Conservation (phyloP, 1,140 invertebrate species). For the Elymnias hypermnestra region DNA sequence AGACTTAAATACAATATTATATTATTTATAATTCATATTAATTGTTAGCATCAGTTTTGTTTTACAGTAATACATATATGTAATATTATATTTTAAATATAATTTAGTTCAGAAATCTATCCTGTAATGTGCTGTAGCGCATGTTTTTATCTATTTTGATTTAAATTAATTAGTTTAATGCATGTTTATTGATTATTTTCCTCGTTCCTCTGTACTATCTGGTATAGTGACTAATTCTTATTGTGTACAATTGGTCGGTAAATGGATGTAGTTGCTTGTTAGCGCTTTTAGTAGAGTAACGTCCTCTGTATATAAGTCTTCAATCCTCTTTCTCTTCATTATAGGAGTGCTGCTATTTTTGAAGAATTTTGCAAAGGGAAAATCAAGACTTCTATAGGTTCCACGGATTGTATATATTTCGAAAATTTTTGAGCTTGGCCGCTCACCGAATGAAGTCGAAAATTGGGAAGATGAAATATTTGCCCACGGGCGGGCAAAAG, state of each 20-base stretch:
- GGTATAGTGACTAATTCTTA: slow-evolving; percentile 12
- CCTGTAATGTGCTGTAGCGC: too few relatives aligned
- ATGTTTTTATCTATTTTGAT: not conserved
- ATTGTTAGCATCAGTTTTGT: too few relatives aligned
- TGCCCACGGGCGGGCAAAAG: slow-evolving; percentile 69
- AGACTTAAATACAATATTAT: too few relatives aligned
- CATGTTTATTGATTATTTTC: slow-evolving; percentile 12
- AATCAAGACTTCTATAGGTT: slow-evolving; percentile 9
- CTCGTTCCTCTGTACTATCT: slow-evolving; percentile 8
- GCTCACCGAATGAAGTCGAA: slow-evolving; percentile 68
- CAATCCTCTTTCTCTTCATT: slow-evolving; percentile 56
- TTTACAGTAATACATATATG: too few relatives aligned
- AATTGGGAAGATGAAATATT: slow-evolving; percentile 73
- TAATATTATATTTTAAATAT: too few relatives aligned
- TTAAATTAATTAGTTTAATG: not conserved
- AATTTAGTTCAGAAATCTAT: too few relatives aligned
- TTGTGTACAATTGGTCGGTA: not conserved
- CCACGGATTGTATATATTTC: slow-evolving; percentile 23
- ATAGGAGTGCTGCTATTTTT: slow-evolving; percentile 40
- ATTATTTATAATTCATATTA: too few relatives aligned
- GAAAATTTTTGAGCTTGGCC: slow-evolving; percentile 17
- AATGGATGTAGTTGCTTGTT: slow-evolving; percentile 7
- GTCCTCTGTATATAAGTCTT: slow-evolving; percentile 38
- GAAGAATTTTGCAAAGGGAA: slow-evolving; percentile 12
- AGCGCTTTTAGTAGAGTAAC: slow-evolving; percentile 10